phyloP scores from a whole-genome alignment of 53 echinoderm and acorn worm genomes.

The Antedon mediterranea region DNA sequence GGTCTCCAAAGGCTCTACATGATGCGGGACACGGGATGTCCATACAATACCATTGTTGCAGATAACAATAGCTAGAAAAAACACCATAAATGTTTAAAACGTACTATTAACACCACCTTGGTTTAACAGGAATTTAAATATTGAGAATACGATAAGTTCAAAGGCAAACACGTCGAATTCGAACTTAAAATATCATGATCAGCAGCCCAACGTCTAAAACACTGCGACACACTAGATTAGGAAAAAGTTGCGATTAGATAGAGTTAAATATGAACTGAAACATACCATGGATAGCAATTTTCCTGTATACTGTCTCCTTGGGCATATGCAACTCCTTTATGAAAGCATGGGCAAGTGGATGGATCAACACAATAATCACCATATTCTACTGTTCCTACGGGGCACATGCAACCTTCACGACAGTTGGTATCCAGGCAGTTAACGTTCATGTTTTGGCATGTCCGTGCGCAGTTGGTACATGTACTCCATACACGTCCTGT shows the following conservation, averaged over 20 bases:
- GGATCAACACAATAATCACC: constrained; percentile 13
- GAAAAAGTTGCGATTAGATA: too few species aligned
- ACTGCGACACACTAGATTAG: too few species aligned
- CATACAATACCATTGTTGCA: not conserved
- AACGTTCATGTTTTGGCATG: constrained; percentile 24
- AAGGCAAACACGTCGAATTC: too few species aligned
- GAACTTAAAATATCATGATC: too few species aligned
- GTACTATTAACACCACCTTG: too few species aligned
- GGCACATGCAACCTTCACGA: constrained; percentile 51
- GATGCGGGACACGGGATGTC: constrained; percentile 13
- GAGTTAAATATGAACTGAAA: too few species aligned
- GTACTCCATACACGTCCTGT: constrained; percentile 38
- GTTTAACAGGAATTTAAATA: too few species aligned
- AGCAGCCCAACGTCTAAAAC: too few species aligned
- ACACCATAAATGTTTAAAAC: too few species aligned
- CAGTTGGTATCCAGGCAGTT: constrained; percentile 12
- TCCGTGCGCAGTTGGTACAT: constrained; percentile 34
- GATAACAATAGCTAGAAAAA: not conserved
- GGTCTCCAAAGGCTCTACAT: constrained; percentile 67
- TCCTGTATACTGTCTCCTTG: constrained; percentile 4
- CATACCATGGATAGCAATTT: constrained; percentile 64
- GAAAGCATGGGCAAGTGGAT: constrained; percentile 46
- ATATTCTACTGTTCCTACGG: constrained; percentile 11
- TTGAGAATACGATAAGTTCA: too few species aligned
- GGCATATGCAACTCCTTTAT: constrained; percentile 8